Evolutionary conservation across 2,113 vertebrate species (phyloP).

Genomic region (Gallinago paraguaiae): DNA sequence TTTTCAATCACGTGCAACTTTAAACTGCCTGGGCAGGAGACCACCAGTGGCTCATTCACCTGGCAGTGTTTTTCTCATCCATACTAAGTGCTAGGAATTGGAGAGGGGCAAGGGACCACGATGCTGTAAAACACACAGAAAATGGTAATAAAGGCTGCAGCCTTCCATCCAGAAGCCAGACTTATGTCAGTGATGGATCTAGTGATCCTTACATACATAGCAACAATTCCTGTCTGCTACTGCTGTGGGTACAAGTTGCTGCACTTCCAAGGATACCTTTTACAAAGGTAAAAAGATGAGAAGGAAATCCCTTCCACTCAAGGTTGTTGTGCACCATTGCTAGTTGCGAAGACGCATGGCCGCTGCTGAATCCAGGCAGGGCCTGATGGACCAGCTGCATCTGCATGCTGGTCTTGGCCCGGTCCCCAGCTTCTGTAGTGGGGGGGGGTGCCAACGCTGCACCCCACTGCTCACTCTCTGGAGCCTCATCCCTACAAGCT

Average conservation of each 20-base stretch:
- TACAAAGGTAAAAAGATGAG: not conserved
- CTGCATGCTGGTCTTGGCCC: not conserved
- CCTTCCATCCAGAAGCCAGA: not conserved
- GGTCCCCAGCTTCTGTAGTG: not conserved
- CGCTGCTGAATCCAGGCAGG: not conserved
- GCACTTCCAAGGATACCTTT: not conserved
- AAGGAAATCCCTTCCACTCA: not conserved
- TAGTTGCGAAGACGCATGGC: not conserved
- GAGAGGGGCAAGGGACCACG: not conserved
- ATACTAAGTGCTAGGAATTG: not conserved
- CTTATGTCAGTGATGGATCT: accelerated
- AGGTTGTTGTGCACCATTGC: not conserved
- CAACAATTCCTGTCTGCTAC: not conserved
- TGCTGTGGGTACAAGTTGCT: not conserved
- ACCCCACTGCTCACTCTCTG: not conserved
- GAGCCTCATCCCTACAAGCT: not conserved
- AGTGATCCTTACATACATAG: not conserved
- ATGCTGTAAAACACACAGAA: not conserved
- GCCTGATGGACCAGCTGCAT: not conserved
- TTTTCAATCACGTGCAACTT: not conserved
- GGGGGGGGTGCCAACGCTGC: not conserved
- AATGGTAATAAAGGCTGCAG: not conserved
- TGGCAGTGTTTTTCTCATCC: not conserved
- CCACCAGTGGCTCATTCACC: not conserved
- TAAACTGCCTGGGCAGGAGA: not conserved